A percentile compares a stretch with the other conserved stretches of the same genome.
phyloP scores from a whole-genome alignment of 2,113 vertebrate species.

The Vanacampus margaritifer region DNA sequence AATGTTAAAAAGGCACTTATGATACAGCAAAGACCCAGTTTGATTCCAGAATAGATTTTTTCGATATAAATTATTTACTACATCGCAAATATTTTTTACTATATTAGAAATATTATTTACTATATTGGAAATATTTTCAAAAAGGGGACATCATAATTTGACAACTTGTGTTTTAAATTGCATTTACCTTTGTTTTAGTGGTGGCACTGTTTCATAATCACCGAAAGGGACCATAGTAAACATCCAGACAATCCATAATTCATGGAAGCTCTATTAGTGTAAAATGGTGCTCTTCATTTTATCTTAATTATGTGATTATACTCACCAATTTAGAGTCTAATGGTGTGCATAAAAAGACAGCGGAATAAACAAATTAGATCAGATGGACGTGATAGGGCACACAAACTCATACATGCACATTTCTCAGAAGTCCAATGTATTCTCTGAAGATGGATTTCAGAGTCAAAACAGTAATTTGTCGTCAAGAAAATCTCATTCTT shows the following conservation, averaged over 20 bases:
- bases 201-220: too few relatives aligned
- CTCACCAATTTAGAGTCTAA: slow-evolving; percentile 60
- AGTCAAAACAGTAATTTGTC: neutral
- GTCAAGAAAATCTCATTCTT: slow-evolving; percentile 1
- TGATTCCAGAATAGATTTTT: too few relatives aligned
- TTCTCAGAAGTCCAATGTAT: slow-evolving; percentile 1
- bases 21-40: too few relatives aligned
- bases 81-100: too few relatives aligned
- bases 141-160: too few relatives aligned
- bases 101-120: too few relatives aligned
- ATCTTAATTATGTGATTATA: slow-evolving; percentile 55
- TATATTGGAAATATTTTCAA: too few relatives aligned
- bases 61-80: too few relatives aligned
- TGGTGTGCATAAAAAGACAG: slow-evolving; percentile 57
- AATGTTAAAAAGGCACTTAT: too few relatives aligned
- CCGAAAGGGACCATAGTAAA: neutral
- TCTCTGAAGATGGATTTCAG: neutral
- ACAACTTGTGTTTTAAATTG: neutral
- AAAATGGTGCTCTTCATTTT: slow-evolving; percentile 38
- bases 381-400: slow-evolving; percentile 37
- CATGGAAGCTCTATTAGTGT: slow-evolving; percentile 10
- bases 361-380: slow-evolving; percentile 51
- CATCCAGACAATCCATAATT: neutral
- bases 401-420: slow-evolving; percentile 14
- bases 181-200: neutral